Percentiles rank a stretch among this genome's conserved stretches.
These are phyloP conservation scores for Hapalemur alaotrensis DNA, from an alignment of 2,797 vertebrate genomes.

Conservation along the genomic window DNA sequence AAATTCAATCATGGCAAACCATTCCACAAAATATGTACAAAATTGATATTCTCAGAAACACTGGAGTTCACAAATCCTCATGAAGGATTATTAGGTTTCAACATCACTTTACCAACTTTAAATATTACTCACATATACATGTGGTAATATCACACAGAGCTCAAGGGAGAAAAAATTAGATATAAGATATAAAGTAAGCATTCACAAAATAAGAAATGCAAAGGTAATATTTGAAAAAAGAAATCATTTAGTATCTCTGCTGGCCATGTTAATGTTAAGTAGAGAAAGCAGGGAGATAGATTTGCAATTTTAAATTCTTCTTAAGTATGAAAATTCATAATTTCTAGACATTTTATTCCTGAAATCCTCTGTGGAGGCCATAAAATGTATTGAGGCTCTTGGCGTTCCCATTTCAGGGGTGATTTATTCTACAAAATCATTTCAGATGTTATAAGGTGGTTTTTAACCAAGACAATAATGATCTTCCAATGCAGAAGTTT, in stretches of 20 bases:
- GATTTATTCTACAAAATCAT: background rate
- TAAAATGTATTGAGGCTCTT: background rate
- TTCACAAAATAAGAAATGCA: background rate
- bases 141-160: background rate
- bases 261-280: background rate
- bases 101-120: background rate
- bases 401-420: background rate
- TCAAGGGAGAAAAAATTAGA: background rate
- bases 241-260: background rate
- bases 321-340: background rate
- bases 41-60: background rate
- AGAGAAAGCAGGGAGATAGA: background rate
- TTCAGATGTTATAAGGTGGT: background rate
- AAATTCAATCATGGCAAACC: background rate
- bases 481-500: background rate
- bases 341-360: background rate
- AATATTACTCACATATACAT: background rate
- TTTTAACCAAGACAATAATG: background rate
- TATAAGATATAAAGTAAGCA: background rate
- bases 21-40: background rate
- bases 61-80: background rate
- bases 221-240: background rate
- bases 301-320: background rate
- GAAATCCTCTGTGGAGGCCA: background rate
- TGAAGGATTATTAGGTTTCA: background rate